A percentile compares a stretch with the other conserved stretches of the same genome.
phyloP scores from a whole-genome alignment of 2,113 vertebrate species.

The Geococcyx californianus region DNA sequence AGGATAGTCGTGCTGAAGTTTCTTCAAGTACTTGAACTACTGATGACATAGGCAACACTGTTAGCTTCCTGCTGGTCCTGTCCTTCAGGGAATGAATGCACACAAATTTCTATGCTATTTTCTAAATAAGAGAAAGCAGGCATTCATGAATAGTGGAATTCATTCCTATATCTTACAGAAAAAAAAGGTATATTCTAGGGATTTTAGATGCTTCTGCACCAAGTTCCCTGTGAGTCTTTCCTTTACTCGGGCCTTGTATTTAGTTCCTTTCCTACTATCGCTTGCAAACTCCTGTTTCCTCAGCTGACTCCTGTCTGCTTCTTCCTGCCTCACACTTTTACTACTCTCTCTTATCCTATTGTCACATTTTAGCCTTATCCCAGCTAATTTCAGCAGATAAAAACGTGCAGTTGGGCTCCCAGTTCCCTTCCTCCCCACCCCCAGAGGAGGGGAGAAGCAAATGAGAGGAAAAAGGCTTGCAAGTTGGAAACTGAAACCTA shows the following conservation, averaged over 20 bases:
- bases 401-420: too few species aligned
- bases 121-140: not conserved
- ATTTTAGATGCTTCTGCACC: not conserved
- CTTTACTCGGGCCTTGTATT: not conserved
- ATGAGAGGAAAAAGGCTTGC: too few species aligned
- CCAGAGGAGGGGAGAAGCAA: too few species aligned
- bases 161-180: not conserved
- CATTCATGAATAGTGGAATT: not conserved
- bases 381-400: too few species aligned
- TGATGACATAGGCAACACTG: not conserved
- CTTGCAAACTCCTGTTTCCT: not conserved
- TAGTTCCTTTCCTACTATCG: not conserved
- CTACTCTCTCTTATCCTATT: not conserved
- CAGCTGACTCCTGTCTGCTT: not conserved
- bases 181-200: not conserved
- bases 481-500: too few species aligned
- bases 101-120: not conserved
- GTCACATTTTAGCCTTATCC: too few species aligned
- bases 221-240: not conserved
- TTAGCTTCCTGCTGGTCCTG: not conserved
- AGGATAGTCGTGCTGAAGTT: not conserved
- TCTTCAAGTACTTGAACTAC: not conserved
- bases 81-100: not conserved
- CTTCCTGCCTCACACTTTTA: not conserved
- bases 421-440: too few species aligned